phyloP scores from a whole-genome alignment of 2,113 vertebrate species.

The Peromyscus maniculatus region DNA sequence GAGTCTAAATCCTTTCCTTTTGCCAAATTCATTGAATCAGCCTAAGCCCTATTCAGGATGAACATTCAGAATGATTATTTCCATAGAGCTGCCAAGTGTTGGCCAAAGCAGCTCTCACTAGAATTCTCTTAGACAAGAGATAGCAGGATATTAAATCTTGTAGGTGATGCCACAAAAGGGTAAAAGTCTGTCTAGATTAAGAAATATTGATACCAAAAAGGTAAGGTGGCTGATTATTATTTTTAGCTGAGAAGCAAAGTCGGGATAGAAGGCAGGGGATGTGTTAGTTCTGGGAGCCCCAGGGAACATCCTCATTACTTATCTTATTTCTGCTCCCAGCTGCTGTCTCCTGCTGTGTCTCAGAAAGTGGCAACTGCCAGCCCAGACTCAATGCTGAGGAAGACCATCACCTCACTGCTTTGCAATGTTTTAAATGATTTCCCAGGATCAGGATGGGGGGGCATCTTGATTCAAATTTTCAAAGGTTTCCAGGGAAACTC shows the following conservation, averaged over 20 bases:
- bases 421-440: slow-evolving; percentile 37
- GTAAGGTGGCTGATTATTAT: neutral
- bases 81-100: neutral
- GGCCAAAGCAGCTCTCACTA: neutral
- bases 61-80: slow-evolving; percentile 27
- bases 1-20: neutral
- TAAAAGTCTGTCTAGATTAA: slow-evolving; percentile 20
- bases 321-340: neutral
- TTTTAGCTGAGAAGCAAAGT: slow-evolving; percentile 49
- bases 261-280: neutral
- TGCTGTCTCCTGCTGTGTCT: neutral
- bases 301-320: neutral
- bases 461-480: slow-evolving; percentile 44
- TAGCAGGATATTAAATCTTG: neutral
- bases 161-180: neutral
- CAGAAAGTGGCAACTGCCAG: neutral
- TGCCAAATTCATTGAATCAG: slow-evolving; percentile 38
- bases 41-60: neutral
- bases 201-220: slow-evolving; percentile 54
- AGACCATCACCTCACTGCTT: neutral
- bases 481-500: neutral
- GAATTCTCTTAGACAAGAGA: slow-evolving; percentile 1
- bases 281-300: neutral
- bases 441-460: neutral
- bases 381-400: neutral